Percentiles rank a stretch among this genome's conserved stretches.
Conservation (phyloP, 1,140 invertebrate genomes). For the Meteorus sp. region DNA sequence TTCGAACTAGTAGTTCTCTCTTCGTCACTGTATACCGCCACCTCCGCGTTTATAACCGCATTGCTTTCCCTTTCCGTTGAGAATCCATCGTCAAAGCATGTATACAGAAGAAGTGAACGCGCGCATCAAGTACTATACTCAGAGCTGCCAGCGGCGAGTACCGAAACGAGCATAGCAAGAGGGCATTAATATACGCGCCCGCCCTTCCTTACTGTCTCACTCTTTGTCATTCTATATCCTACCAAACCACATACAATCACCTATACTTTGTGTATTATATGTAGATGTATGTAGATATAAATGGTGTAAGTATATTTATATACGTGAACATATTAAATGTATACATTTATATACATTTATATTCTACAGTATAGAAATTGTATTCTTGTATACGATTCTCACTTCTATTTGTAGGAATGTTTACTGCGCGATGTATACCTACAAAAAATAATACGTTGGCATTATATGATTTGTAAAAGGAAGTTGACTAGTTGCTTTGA, state of each 20-base stretch:
- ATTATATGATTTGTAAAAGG: no score
- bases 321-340: no score
- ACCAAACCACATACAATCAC: not conserved
- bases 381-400: no score
- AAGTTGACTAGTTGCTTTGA: no score
- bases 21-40: not conserved
- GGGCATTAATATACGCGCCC: not conserved
- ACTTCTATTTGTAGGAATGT: no score
- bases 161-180: not conserved
- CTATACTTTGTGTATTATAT: no score
- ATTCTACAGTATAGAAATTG: no score
- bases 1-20: not conserved
- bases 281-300: no score
- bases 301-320: no score
- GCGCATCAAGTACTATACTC: slow-evolving; percentile 4
- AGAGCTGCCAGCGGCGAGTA: not conserved
- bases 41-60: not conserved
- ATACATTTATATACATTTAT: no score
- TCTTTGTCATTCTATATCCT: not conserved
- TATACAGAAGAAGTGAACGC: not conserved
- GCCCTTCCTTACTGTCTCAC: not conserved
- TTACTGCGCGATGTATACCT: no score
- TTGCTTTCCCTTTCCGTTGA: not conserved
- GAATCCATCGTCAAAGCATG: not conserved
- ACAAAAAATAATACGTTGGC: no score